Conservation (phyloP, 1,140 invertebrate genomes). For the Bombus huntii region DNA sequence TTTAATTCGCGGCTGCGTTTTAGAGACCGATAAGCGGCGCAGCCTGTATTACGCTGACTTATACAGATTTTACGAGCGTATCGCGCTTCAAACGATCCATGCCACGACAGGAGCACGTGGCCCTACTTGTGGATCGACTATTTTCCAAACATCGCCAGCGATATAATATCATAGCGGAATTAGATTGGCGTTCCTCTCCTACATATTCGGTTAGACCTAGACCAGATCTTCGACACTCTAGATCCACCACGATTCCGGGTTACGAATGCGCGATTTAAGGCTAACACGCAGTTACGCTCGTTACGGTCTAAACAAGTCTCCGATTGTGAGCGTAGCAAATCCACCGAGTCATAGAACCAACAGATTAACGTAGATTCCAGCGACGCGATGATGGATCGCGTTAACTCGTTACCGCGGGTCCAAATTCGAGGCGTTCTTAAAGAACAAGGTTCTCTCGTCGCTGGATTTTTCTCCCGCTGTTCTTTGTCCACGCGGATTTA, state of each 20-base stretch:
- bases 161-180: background rate
- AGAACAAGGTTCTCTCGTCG: background rate
- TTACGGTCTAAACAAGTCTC: background rate
- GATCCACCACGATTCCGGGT: background rate
- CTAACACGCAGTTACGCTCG: no score
- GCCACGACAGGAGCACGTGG: background rate
- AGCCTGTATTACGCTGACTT: background rate
- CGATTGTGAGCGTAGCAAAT: background rate
- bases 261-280: background rate
- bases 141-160: conserved; percentile 5
- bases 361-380: background rate
- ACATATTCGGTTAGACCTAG: background rate
- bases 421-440: background rate
- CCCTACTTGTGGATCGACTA: background rate
- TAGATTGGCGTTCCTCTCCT: background rate
- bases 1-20: conserved; percentile 3
- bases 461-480: background rate
- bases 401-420: background rate
- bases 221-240: no score
- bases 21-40: background rate
- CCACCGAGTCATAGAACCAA: background rate
- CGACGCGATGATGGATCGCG: background rate
- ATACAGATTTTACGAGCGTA: conserved; percentile 9
- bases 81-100: background rate
- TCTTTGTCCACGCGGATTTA: background rate